Conservation (phyloP, 2,113 vertebrate genomes). For the Hemiprocne comata region DNA sequence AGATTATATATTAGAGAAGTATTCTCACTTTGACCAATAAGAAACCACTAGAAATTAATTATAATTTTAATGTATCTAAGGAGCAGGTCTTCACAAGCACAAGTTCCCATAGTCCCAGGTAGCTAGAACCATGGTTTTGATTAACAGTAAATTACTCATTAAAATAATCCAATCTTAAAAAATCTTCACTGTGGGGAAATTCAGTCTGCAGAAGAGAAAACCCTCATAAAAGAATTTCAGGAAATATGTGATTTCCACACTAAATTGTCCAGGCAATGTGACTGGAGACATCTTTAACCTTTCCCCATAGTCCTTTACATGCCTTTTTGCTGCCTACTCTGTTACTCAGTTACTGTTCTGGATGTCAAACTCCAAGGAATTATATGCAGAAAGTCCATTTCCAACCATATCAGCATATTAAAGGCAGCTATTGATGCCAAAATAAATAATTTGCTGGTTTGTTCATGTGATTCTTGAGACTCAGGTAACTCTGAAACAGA, state of each 20-base stretch:
- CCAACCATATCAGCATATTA: background rate
- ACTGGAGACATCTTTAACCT: background rate
- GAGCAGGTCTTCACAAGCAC: background rate
- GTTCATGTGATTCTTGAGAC: background rate
- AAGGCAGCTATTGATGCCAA: background rate
- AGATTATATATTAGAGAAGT: background rate
- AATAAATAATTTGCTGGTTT: background rate
- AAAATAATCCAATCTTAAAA: background rate
- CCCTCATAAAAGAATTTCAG: background rate
- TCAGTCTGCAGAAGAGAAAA: background rate
- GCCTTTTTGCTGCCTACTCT: background rate
- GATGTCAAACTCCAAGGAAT: background rate
- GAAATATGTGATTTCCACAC: background rate
- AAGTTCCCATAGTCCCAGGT: background rate
- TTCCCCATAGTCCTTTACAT: background rate
- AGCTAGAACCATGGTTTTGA: background rate
- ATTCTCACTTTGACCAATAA: background rate
- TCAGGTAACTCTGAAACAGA: background rate
- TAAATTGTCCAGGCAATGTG: background rate
- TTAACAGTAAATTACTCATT: background rate
- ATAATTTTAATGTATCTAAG: background rate
- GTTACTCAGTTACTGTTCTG: background rate
- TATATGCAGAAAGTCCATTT: background rate
- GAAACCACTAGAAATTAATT: background rate
- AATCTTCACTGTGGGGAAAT: background rate